Evolutionary conservation across 2,888 invertebrate species (phyloP).

Genomic region (Toxonevra muliebris): DNA sequence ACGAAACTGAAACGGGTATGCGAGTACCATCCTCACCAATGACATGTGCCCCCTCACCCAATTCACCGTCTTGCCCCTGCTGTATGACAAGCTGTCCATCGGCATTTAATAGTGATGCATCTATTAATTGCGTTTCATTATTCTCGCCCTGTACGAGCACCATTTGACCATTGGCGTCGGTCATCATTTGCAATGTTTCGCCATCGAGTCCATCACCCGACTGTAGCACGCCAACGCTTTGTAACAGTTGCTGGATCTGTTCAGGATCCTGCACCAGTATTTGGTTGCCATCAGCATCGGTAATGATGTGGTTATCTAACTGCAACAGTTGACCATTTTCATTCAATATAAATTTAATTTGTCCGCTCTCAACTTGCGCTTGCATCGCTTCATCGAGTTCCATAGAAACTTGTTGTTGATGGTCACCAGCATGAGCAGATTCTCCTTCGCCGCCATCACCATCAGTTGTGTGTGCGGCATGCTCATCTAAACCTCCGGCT

Average conservation of each 20-base stretch:
- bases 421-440: slow-evolving; percentile 39
- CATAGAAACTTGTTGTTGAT: slow-evolving; percentile 62
- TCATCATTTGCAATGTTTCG: slow-evolving; percentile 65
- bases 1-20: slow-evolving; percentile 65
- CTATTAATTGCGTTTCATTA: slow-evolving; percentile 64
- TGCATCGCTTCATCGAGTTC: slow-evolving; percentile 65
- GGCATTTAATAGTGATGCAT: slow-evolving; percentile 64
- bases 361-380: slow-evolving; percentile 64
- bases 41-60: slow-evolving; percentile 62
- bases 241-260: slow-evolving; percentile 64
- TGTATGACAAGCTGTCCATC: slow-evolving; percentile 65
- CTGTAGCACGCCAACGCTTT: slow-evolving; percentile 64
- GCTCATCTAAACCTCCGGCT: slow-evolving; percentile 13
- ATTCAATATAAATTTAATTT: slow-evolving; percentile 65
- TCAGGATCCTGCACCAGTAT: slow-evolving; percentile 65
- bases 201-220: slow-evolving; percentile 64
- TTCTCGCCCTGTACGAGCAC: slow-evolving; percentile 65
- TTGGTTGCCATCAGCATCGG: slow-evolving; percentile 66
- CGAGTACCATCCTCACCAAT: slow-evolving; percentile 65
- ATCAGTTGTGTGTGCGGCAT: not conserved
- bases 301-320: slow-evolving; percentile 64
- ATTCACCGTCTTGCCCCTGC: slow-evolving; percentile 62
- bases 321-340: slow-evolving; percentile 65
- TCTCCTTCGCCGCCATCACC: slow-evolving; percentile 28
- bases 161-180: slow-evolving; percentile 65